Evolutionary conservation across 2,888 invertebrate species (phyloP).

Genomic region (Chloroclystis v-ata): DNA sequence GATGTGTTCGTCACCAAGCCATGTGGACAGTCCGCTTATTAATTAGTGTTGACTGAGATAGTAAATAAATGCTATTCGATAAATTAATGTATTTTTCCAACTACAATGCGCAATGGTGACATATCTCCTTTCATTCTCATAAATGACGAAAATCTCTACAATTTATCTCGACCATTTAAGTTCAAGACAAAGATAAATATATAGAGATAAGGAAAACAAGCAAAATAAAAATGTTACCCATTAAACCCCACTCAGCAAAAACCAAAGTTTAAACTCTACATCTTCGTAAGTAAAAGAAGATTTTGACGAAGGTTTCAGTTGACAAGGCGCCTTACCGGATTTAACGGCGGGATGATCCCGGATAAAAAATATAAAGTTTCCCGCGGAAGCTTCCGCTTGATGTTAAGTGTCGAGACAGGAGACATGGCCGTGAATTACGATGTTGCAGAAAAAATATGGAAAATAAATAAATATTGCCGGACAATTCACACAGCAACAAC

Average conservation of each 20-base stretch:
- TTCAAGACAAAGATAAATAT: no score
- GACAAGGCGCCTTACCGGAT: slow-evolving; percentile 13
- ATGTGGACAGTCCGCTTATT: no score
- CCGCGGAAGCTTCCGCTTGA: slow-evolving; percentile 2
- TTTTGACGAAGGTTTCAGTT: slow-evolving; percentile 12
- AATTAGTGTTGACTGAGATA: no score
- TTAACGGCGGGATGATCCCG: slow-evolving; percentile 21
- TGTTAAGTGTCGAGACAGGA: slow-evolving; percentile 6
- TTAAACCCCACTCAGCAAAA: background rate
- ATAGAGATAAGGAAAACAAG: background rate
- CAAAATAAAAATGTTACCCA: background rate
- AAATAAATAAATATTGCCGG: background rate
- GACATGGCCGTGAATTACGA: slow-evolving; percentile 9
- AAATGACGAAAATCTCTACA: no score
- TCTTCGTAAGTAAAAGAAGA: slow-evolving; percentile 3
- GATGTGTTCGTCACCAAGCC: no score
- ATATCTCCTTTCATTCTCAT: no score
- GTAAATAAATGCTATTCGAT: no score
- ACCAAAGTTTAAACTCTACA: background rate
- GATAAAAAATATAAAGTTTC: slow-evolving; percentile 19
- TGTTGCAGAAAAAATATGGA: no score
- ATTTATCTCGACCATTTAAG: no score
- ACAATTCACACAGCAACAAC: background rate
- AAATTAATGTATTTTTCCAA: no score
- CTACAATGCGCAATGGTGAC: no score